These are phyloP conservation scores for Chaetodon trifascialis DNA, from an alignment of 2,113 vertebrate genomes.

Conservation along the genomic window DNA sequence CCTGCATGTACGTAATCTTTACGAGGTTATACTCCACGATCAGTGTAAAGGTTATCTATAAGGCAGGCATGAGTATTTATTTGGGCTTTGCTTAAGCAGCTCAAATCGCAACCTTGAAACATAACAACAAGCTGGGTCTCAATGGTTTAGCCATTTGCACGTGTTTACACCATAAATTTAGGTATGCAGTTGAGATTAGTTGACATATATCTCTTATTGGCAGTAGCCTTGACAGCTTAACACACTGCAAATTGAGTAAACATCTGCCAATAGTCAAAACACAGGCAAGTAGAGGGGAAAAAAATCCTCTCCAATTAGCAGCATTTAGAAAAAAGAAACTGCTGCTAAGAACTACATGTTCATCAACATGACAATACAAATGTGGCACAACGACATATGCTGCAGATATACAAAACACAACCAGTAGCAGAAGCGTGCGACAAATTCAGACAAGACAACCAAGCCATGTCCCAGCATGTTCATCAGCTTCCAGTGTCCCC, in stretches of 20 bases:
- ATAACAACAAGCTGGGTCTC: conserved; percentile 9
- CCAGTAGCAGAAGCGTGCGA: background rate
- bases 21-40: conserved; percentile 60
- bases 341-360: background rate
- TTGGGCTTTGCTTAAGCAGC: conserved; percentile 20
- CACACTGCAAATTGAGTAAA: background rate
- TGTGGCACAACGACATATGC: background rate
- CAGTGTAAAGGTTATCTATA: conserved; percentile 27
- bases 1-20: conserved; percentile 31
- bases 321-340: background rate
- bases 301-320: background rate
- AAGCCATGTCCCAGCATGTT: too few relatives aligned
- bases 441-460: background rate
- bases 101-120: conserved; percentile 61
- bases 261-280: background rate
- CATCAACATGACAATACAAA: background rate
- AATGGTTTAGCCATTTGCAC: conserved; percentile 23
- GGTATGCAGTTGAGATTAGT: background rate
- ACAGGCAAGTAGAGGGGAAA: background rate
- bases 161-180: conserved; percentile 48
- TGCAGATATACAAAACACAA: background rate
- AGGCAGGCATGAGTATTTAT: conserved; percentile 42
- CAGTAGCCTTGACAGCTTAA: conserved; percentile 1
- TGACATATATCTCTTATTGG: background rate
- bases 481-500: too few relatives aligned